Base-by-base conservation (phyloP, 2,888 invertebrate species). In the Iphiclides podalirius region DNA sequence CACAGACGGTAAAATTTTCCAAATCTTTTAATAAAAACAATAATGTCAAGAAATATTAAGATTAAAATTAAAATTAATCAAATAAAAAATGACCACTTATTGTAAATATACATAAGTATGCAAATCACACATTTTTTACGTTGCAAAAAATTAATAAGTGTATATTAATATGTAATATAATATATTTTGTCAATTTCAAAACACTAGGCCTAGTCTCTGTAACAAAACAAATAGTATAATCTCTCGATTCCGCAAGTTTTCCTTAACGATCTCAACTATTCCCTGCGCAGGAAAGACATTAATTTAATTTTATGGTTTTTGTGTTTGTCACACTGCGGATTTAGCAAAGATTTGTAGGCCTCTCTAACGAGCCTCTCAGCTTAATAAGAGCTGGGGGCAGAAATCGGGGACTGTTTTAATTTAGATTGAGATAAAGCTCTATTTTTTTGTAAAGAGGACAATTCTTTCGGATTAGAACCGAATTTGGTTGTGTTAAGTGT, bases 291-390 rank as follows among this genome's bases (percentile, higher is more conserved):
- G 73, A 64, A 72, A 67, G 67, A 71, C 89, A 89, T 89, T 89
- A 85, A 88, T 89, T 88, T 88, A 86, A 83, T 88, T 87, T 89
- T 76, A 89, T 89, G 87, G 89, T 82, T 86, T 85, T 83, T 89
- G 88, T 81, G 84, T 87, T 82, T 89, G 89, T 89, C 89, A 89
- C 80, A 75, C 70, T 59, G 75, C 75, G 71, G 77, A 79, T 70
- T 74, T 64, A 63, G 66, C 63, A 61, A 66, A 85, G 89, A 89
- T 89, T 89, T 89, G 87, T 88, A 69, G 65, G 62, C 58, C 67
- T 65, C 75, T 73, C 65, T 83, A 83, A 84, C 81, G 77, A 82
- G 76, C 68, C 50, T 40, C 48, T 49, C 60, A 67, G 66, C 64
- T 75, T 80, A 82, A 77, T 79, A 81, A 79, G 75, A 65, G 61